Evolutionary conservation across 1,140 invertebrate genomes (phyloP).

Genomic region (Aricia agestis): DNA sequence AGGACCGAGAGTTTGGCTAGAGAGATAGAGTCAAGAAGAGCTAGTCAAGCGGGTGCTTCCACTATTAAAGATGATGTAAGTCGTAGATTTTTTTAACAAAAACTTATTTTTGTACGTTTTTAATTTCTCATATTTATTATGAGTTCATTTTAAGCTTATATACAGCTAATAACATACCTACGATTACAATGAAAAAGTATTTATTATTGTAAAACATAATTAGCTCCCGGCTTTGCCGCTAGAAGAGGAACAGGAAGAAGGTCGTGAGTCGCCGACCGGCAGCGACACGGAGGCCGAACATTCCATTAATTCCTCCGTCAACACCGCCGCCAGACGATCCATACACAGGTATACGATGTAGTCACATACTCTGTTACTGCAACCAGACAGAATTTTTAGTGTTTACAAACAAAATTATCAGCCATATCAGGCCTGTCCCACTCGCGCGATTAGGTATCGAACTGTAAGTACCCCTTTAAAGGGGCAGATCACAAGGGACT

Average conservation of each 20-base stretch:
- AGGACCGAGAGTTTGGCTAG: constrained; percentile 51
- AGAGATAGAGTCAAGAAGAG: constrained; percentile 48
- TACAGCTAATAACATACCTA: no score
- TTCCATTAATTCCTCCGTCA: constrained; percentile 46
- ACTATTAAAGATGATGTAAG: constrained; percentile 67
- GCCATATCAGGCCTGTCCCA: no score
- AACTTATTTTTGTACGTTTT: no score
- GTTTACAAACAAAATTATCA: no score
- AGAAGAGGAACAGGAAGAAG: constrained; percentile 34
- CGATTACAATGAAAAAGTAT: neutral
- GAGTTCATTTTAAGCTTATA: no score
- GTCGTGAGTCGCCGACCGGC: constrained; percentile 16
- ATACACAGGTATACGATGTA: constrained; percentile 35
- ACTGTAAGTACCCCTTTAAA: no score
- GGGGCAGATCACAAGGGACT: no score
- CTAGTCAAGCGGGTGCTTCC: constrained; percentile 58
- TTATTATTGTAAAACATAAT: constrained; percentile 21
- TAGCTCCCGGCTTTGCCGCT: constrained; percentile 50
- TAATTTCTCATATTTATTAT: no score
- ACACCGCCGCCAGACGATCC: constrained; percentile 36
- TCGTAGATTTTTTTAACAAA: constrained; percentile 10
- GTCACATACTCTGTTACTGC: neutral
- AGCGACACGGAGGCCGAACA: constrained; percentile 49
- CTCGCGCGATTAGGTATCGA: no score
- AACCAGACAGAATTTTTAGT: no score